phyloP scores from a whole-genome alignment of 2,888 invertebrate species.

The Gari tellinella region DNA sequence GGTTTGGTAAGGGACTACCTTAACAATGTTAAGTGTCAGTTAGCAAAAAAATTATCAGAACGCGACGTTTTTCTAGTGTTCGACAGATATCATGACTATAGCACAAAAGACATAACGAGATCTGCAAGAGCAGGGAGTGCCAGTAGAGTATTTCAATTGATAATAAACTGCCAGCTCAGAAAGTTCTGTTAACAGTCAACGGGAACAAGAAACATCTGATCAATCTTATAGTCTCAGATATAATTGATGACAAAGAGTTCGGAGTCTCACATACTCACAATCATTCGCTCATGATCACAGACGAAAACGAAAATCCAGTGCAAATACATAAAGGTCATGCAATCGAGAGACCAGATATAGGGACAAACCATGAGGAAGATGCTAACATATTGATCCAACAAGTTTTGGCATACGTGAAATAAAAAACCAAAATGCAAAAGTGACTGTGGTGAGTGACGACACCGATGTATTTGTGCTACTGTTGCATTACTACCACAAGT shows the following conservation, averaged over 20 bases:
- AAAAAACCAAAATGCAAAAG: not conserved
- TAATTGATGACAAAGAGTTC: slow-evolving; percentile 2
- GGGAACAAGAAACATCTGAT: slow-evolving; percentile 31
- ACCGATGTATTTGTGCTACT: slow-evolving; percentile 1
- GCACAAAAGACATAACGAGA: no score
- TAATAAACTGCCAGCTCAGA: no score
- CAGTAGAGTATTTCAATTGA: no score
- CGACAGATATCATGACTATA: slow-evolving; percentile 11
- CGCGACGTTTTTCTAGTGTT: slow-evolving; percentile 6
- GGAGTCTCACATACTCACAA: not conserved
- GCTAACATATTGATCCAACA: slow-evolving; percentile 1
- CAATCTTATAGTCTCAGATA: not conserved
- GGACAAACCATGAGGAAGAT: not conserved
- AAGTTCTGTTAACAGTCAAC: no score
- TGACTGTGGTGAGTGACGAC: slow-evolving; percentile 2
- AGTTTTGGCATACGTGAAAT: not conserved
- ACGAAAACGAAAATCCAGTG: not conserved
- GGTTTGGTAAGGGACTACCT: slow-evolving; percentile 11
- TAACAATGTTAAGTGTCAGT: not conserved
- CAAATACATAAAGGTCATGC: not conserved
- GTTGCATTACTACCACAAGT: not conserved
- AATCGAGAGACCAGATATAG: not conserved
- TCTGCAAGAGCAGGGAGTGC: no score
- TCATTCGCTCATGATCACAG: slow-evolving; percentile 1
- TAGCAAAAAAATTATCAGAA: not conserved